Evolutionary conservation across 1,140 invertebrate genomes (phyloP), one percentile per base, ranked within the genome.

Genomic region (Panulirus ornatus): DNA sequence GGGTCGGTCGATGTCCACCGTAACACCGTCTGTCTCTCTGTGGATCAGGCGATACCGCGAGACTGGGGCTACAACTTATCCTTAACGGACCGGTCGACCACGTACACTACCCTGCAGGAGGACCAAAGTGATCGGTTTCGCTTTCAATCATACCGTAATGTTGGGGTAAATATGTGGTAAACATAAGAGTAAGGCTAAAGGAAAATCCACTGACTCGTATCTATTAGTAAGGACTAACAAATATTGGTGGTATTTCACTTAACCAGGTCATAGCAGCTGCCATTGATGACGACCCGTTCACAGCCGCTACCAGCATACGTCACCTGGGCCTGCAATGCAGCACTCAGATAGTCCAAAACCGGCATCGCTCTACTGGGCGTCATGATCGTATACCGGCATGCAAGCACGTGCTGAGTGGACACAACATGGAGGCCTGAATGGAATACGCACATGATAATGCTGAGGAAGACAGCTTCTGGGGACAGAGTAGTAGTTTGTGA

Each of bases 41-140:
- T 66, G 63, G 63, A 66, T 66, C 22, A 22, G 63, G 22, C 63
- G 63, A 66, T 66, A 66, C 63, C 63, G 19, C 63, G 63, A 66
- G 30, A 66, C 63, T 30, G 63, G 63, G 19, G 63, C 22, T 66
- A 66, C 63, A 66, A 19, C 19, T 30, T 3, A 66, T 30, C 19
- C 5, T 5, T 22, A 22, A n/a, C 63, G 22, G 63, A 66, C 6
- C 30, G 63, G 63, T 22, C 63, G 22, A n/a, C 63, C 22, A 22
- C 63, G 63, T 19, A n/a, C 63, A 66, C 63, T 30, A 66, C 22
- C 63, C 63, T n/a, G n/a, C n/a, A n/a, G n/a, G n/a, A n/a, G n/a
- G n/a, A n/a, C n/a, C n/a, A n/a, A n/a, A n/a, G n/a, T n/a, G n/a
- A n/a, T n/a, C n/a, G n/a, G n/a, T n/a, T n/a, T n/a, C n/a, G n/a